Percentiles rank a stretch among this genome's conserved stretches.
phyloP scores from a whole-genome alignment of 2,113 vertebrate genomes.

The Hassar affinis region DNA sequence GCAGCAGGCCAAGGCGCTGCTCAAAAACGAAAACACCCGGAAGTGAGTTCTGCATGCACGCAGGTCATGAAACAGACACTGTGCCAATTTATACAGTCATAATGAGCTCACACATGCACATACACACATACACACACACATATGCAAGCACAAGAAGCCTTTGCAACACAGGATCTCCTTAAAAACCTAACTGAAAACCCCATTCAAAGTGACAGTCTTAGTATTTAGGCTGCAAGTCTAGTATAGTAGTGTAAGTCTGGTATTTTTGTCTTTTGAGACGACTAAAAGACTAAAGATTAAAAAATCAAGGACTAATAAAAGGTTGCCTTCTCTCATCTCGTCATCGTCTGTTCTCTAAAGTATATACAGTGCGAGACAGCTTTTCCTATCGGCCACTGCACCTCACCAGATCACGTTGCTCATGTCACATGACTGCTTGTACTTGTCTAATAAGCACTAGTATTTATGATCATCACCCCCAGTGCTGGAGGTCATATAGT shows the following conservation, averaged over 20 bases:
- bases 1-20: slow-evolving; percentile 88
- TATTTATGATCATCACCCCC: no score
- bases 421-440: no score
- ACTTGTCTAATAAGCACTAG: no score
- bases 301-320: background rate
- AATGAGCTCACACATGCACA: background rate
- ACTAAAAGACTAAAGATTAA: background rate
- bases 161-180: background rate
- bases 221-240: background rate
- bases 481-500: no score
- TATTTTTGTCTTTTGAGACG: background rate
- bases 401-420: no score
- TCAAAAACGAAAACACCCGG: slow-evolving; percentile 87
- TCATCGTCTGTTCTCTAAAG: background rate
- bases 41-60: slow-evolving; percentile 74
- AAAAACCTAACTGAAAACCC: background rate
- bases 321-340: background rate
- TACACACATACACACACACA: background rate
- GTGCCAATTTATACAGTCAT: background rate
- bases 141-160: background rate
- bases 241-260: background rate
- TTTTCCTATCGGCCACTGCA: no score
- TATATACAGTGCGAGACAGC: background rate
- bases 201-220: background rate
- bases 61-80: background rate